These are phyloP conservation scores for Nannoperca australis DNA, from an alignment of 2,797 vertebrate genomes.

Conservation along the genomic window DNA sequence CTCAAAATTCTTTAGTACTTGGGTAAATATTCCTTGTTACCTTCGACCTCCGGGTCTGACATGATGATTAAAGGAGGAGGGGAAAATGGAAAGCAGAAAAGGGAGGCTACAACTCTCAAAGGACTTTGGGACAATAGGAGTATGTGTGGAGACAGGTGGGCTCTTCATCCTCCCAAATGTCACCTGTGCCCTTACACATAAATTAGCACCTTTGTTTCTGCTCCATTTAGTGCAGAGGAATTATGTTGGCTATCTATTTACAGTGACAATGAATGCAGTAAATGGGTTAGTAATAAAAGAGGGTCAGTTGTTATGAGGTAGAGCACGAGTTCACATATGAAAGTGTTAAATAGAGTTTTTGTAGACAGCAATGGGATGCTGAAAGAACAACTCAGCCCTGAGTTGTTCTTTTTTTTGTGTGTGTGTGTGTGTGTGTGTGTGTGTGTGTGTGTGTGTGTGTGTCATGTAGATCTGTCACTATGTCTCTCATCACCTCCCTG, in stretches of 20 bases:
- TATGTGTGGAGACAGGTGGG: constrained; percentile 49
- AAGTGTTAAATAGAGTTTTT: constrained; percentile 11
- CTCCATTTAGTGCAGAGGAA: constrained; percentile 37
- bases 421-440: constrained; percentile 20
- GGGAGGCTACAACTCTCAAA: constrained; percentile 45
- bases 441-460: constrained; percentile 12
- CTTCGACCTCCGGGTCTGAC: constrained; percentile 11
- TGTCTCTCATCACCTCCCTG: constrained; percentile 64
- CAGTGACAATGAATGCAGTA: constrained; percentile 13
- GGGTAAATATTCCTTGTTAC: constrained; percentile 2
- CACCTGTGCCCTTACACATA: constrained; percentile 41
- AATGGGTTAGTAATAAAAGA: constrained; percentile 28
- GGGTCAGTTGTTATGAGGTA: constrained; percentile 14
- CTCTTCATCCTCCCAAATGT: constrained; percentile 38
- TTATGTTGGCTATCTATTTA: constrained; percentile 17
- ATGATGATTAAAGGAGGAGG: constrained; percentile 34
- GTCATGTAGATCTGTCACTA: constrained; percentile 52
- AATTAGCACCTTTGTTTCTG: constrained; percentile 40
- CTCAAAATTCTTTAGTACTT: not conserved
- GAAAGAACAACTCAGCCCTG: no score
- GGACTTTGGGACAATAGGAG: constrained; percentile 49
- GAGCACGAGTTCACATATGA: constrained; percentile 9
- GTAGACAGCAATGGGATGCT: constrained; percentile 5
- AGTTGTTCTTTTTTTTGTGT: constrained; percentile 23
- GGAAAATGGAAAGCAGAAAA: constrained; percentile 40